Evolutionary conservation across 1,140 invertebrate species (phyloP).

Genomic region (Bombus cullumanus): DNA sequence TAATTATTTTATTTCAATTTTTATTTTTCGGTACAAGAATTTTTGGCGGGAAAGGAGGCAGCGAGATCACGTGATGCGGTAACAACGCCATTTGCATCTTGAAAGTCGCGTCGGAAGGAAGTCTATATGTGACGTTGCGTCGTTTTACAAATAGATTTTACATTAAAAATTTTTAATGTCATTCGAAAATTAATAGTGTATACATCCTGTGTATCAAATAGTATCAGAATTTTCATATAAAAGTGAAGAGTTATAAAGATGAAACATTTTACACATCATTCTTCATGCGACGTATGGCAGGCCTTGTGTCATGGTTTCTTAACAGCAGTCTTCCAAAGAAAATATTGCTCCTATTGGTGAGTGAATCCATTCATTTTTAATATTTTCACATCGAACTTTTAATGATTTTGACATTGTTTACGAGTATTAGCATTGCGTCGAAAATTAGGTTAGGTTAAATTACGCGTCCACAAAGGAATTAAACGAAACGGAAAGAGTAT

Average conservation of each 20-base stretch:
- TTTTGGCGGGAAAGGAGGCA: neutral
- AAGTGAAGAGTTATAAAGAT: neutral
- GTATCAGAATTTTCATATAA: neutral
- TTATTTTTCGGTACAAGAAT: neutral
- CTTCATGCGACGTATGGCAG: too few species aligned
- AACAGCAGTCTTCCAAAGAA: too few species aligned
- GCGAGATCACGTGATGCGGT: neutral
- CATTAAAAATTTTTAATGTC: neutral
- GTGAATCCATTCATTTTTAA: neutral
- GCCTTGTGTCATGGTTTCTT: neutral
- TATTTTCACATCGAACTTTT: neutral
- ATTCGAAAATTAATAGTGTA: too few species aligned
- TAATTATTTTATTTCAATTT: slow-evolving; percentile 1
- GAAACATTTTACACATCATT: neutral
- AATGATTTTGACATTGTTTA: neutral
- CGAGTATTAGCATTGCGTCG: neutral
- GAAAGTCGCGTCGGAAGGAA: too few species aligned
- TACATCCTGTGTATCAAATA: neutral
- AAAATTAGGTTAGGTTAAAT: neutral
- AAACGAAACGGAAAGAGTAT: slow-evolving; percentile 10
- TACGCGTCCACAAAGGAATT: neutral
- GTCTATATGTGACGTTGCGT: accelerated
- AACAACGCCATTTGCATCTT: neutral
- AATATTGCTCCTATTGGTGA: neutral
- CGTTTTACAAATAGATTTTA: neutral